Conservation (phyloP, 2,888 invertebrate species). For the Philereme vetulata region DNA sequence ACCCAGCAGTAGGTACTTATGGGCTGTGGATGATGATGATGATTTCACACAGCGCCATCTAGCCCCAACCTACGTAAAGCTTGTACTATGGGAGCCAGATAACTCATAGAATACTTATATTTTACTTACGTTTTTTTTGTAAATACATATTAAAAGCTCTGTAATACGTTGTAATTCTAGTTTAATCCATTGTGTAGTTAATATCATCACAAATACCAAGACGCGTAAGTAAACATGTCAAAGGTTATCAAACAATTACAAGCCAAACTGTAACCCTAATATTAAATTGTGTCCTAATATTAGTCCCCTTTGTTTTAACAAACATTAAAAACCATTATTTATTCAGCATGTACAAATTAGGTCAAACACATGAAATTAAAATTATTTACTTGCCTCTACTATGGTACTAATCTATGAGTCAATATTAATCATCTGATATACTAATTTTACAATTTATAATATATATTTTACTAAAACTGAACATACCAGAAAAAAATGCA, state of each 20-base stretch:
- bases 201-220: background rate
- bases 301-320: background rate
- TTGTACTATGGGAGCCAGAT: too few species aligned
- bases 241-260: slow-evolving; percentile 10
- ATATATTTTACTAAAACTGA: too few species aligned
- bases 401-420: background rate
- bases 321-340: slow-evolving; percentile 4
- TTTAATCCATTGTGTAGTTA: background rate
- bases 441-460: slow-evolving; percentile 1
- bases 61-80: too few species aligned
- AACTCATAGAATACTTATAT: too few species aligned
- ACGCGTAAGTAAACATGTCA: background rate
- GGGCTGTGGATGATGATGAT: too few species aligned
- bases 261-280: background rate
- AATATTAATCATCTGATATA: slow-evolving; percentile 1
- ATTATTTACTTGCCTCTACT: too few species aligned
- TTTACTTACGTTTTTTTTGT: too few species aligned
- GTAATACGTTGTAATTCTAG: background rate
- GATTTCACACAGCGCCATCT: too few species aligned
- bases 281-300: background rate
- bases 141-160: too few species aligned
- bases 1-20: too few species aligned
- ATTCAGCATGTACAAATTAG: slow-evolving; percentile 3
- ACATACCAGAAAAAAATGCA: too few species aligned
- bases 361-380: background rate